Evolutionary conservation across 2,888 invertebrate genomes (phyloP).

Genomic region (Xestia rhomboidea): DNA sequence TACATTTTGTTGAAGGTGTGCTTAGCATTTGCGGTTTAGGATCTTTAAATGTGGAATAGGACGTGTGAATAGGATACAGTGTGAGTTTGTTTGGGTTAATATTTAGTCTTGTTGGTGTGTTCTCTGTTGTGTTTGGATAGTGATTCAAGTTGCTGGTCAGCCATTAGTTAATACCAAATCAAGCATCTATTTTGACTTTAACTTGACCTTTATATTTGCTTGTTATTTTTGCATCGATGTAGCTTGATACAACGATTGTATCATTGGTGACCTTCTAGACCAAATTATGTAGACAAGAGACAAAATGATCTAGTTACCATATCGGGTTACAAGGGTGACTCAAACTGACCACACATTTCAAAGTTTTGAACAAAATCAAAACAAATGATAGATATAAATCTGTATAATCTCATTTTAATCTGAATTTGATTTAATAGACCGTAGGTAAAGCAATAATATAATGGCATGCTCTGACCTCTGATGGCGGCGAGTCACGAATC

Average conservation of each 20-base stretch:
- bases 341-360: conserved; percentile 21
- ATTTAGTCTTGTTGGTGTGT: not conserved
- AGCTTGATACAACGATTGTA: not conserved
- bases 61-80: not conserved
- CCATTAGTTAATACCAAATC: not conserved
- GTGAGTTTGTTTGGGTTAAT: not conserved
- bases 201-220: not conserved
- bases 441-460: conserved; percentile 57
- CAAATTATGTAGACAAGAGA: not conserved
- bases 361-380: conserved; percentile 48
- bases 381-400: conserved; percentile 50
- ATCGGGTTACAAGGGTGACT: conserved; percentile 17
- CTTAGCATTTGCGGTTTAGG: conserved; percentile 23
- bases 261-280: conserved; percentile 13
- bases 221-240: not conserved
- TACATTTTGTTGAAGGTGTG: conserved; percentile 47
- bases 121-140: not conserved
- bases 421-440: conserved; percentile 64
- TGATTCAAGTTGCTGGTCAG: not conserved
- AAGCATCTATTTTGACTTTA: not conserved
- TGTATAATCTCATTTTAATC: conserved; percentile 59
- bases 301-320: conserved; percentile 19
- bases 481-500: conserved; percentile 66
- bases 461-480: conserved; percentile 64
- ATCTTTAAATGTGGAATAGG: not conserved